Percentiles rank a stretch among this genome's conserved stretches.
Conservation (phyloP, 2,888 invertebrate species). For the Epirrhoe alternata region DNA sequence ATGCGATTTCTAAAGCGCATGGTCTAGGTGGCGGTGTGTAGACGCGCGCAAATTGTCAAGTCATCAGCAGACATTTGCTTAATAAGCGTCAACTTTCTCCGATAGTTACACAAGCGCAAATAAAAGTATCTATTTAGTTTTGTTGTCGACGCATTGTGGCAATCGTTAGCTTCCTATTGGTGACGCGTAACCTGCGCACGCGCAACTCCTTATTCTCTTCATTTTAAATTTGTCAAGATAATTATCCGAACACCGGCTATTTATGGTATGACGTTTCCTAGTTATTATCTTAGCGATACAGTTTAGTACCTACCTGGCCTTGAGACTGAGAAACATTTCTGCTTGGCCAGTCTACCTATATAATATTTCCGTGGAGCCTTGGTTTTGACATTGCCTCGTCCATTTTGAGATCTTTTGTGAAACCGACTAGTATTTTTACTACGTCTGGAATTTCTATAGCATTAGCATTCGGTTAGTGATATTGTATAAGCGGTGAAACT, state of each 20-base stretch:
- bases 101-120: conserved; percentile 47
- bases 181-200: conserved; percentile 62
- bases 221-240: conserved; percentile 76
- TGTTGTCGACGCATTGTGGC: conserved; percentile 58
- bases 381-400: conserved; percentile 69
- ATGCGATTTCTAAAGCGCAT: conserved; percentile 37
- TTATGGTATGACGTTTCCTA: conserved; percentile 71
- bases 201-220: conserved; percentile 58
- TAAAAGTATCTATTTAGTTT: conserved; percentile 65
- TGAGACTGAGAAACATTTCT: conserved; percentile 36
- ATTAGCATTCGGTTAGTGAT: conserved; percentile 1
- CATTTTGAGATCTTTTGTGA: conserved; percentile 61
- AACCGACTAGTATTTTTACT: conserved; percentile 44
- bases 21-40: conserved; percentile 22
- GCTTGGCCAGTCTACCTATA: conserved; percentile 18
- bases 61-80: conserved; percentile 42
- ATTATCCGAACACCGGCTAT: conserved; percentile 71
- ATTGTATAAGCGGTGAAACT: not conserved
- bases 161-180: conserved; percentile 74
- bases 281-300: conserved; percentile 50
- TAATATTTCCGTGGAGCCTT: conserved; percentile 58
- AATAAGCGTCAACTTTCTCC: conserved; percentile 44
- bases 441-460: conserved; percentile 9
- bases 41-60: conserved; percentile 41
- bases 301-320: conserved; percentile 30